phyloP scores from a whole-genome alignment of 64 coral and sea anemone genomes.

The Montipora capricornis region DNA sequence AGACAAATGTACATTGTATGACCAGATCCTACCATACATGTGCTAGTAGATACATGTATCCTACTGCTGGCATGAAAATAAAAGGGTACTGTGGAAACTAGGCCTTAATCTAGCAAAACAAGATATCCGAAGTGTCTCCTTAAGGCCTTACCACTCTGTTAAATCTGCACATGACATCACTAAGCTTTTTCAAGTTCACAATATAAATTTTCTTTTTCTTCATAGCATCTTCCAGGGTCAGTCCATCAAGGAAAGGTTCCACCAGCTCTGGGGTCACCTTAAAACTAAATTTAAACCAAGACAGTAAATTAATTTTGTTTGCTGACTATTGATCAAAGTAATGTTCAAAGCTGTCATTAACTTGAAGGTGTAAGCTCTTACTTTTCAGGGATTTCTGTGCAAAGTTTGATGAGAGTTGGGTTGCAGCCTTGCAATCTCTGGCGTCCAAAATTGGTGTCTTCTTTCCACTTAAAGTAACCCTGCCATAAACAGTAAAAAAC shows the following conservation, averaged over 20 bases:
- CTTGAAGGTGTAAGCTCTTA: conserved; percentile 28
- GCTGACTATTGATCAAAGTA: neutral
- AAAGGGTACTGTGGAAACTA: no score
- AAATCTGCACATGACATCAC: conserved; percentile 80
- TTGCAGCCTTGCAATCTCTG: conserved; percentile 97
- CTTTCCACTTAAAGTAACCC: conserved; percentile 97
- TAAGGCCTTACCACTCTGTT: conserved; percentile 80
- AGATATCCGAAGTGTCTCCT: no score
- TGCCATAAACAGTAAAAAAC: conserved; percentile 12
- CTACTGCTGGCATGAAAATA: no score
- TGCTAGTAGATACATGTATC: no score
- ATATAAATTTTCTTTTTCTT: conserved; percentile 93
- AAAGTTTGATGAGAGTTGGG: conserved; percentile 85
- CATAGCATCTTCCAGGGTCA: conserved; percentile 84
- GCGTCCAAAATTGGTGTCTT: conserved; percentile 90
- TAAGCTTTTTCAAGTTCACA: conserved; percentile 83
- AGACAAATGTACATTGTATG: no score
- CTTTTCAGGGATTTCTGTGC: conserved; percentile 94
- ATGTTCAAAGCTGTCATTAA: neutral
- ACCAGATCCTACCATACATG: no score
- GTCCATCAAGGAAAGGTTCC: conserved; percentile 90
- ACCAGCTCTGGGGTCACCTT: conserved; percentile 92
- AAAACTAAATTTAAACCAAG: conserved; percentile 54
- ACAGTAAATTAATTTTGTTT: neutral
- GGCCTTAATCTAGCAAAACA: no score